Percentiles rank a stretch among this genome's conserved stretches.
Conservation (phyloP, 92 coral and sea anemone genomes). For the Actinernus sp. region DNA sequence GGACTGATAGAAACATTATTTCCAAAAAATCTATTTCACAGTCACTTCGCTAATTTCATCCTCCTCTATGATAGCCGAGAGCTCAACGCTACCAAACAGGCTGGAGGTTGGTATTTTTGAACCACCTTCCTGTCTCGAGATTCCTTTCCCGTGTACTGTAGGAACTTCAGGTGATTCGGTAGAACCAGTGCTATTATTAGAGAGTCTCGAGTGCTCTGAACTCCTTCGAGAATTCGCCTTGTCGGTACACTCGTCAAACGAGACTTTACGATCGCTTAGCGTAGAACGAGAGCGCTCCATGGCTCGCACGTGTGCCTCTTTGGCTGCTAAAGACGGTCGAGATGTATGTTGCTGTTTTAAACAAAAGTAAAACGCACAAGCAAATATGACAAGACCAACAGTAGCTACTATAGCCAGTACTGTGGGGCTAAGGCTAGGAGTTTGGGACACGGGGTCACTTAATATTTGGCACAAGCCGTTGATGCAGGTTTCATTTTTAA, state of each 20-base stretch:
- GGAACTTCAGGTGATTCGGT: no score
- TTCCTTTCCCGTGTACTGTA: slow-evolving; percentile 11
- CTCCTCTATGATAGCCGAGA: slow-evolving; percentile 39
- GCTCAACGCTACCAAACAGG: slow-evolving; percentile 11
- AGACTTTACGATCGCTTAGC: background rate
- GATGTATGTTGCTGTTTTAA: slow-evolving; percentile 14
- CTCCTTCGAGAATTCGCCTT: background rate
- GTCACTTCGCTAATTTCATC: slow-evolving; percentile 30
- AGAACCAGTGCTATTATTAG: no score
- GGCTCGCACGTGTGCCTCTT: slow-evolving; percentile 25
- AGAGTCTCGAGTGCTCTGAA: background rate
- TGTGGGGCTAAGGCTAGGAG: slow-evolving; percentile 6
- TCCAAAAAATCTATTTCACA: no score
- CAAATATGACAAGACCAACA: slow-evolving; percentile 27
- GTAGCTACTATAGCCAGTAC: slow-evolving; percentile 32
- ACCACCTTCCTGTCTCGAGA: background rate
- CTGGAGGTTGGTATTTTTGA: slow-evolving; percentile 17
- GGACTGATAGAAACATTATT: no score
- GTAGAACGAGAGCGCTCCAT: slow-evolving; percentile 3
- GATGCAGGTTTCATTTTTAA: slow-evolving; percentile 18
- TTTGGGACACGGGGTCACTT: background rate
- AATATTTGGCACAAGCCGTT: slow-evolving; percentile 1
- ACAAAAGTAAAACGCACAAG: slow-evolving; percentile 24
- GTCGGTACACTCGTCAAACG: background rate
- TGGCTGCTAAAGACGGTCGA: slow-evolving; percentile 29